A percentile compares a stretch with the other conserved stretches of the same genome.
Evolutionary conservation across 2,888 invertebrate genomes (phyloP).

Genomic region (Catocala nupta): DNA sequence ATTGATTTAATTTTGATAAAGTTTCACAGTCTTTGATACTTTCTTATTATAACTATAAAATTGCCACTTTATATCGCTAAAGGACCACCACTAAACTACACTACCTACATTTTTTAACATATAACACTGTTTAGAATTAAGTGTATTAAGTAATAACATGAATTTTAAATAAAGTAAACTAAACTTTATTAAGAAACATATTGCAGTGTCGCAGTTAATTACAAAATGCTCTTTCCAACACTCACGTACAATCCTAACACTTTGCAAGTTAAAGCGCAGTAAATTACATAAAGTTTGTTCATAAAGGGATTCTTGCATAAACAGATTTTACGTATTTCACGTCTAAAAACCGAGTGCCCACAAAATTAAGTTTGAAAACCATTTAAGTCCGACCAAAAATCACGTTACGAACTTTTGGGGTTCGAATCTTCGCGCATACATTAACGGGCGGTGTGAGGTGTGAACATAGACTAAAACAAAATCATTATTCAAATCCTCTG

Average conservation of each 20-base stretch:
- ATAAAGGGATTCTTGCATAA: conserved; percentile 61
- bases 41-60: too few relatives aligned
- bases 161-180: neutral
- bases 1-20: too few relatives aligned
- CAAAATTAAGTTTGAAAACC: conserved; percentile 81
- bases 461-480: conserved; percentile 80
- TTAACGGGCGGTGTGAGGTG: conserved; percentile 67
- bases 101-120: too few relatives aligned
- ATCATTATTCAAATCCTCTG: conserved; percentile 86
- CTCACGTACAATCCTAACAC: conserved; percentile 36
- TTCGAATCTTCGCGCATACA: conserved; percentile 81
- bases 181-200: too few relatives aligned
- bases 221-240: conserved; percentile 25
- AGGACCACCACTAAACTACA: too few relatives aligned
- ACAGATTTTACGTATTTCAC: conserved; percentile 61
- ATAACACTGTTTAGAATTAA: too few relatives aligned
- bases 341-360: conserved; percentile 63
- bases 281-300: conserved; percentile 54
- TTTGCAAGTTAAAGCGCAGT: conserved; percentile 47
- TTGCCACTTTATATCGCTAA: too few relatives aligned
- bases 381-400: conserved; percentile 85
- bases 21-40: neutral
- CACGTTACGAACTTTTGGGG: conserved; percentile 77
- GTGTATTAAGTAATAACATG: too few relatives aligned
- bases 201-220: conserved; percentile 2